Evolutionary conservation across 53 echinoderm and acorn worm genomes (phyloP), one percentile per base, ranked within the genome.

Genomic region (Henricia sp.): DNA sequence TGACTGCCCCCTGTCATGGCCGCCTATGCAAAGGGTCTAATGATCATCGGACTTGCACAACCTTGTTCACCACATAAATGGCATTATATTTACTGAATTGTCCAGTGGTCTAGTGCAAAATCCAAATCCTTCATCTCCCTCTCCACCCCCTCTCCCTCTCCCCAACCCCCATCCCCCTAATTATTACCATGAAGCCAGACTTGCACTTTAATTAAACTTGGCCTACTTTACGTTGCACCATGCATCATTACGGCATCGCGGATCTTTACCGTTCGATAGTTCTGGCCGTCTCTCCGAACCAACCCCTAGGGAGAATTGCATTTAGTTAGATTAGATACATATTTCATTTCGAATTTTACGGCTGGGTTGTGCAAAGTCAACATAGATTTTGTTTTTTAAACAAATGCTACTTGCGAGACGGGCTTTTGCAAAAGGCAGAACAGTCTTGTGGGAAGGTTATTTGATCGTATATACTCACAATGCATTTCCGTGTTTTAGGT

Each of bases 181-280:
- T 24, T 38, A 46, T n/a, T 13, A 21, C 5, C n/a, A n/a, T n/a
- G n/a, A n/a, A n/a, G n/a, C 37, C 37, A 19, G 27, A 14, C 71
- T 28, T 10, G 9, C 41, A 0, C 40, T 26, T 76, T 58, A 76
- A 76, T 76, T 76, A 76, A 76, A 28, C 59, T 76, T 3, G 41
- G 42, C 28, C 39, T 38, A 32, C 23, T 53, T 10, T 35, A 37
- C 11, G 32, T 36, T 65, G 54, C 55, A 39, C 28, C 26, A 11
- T 58, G 25, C 28, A 25, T 35, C 1, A 33, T 74, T 34, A 38
- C 35, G 21, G 54, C 34, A 35, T 24, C 6, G 12, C 42, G 23
- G 34, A 74, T 55, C 53, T 24, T 37, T 55, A 41, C 76, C 1
- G 59, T 40, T 76, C 58, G 57, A 76, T 76, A 39, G 27, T 27